phyloP scores from a whole-genome alignment of 2,113 vertebrate species.

The Pycnonotus jocosus region DNA sequence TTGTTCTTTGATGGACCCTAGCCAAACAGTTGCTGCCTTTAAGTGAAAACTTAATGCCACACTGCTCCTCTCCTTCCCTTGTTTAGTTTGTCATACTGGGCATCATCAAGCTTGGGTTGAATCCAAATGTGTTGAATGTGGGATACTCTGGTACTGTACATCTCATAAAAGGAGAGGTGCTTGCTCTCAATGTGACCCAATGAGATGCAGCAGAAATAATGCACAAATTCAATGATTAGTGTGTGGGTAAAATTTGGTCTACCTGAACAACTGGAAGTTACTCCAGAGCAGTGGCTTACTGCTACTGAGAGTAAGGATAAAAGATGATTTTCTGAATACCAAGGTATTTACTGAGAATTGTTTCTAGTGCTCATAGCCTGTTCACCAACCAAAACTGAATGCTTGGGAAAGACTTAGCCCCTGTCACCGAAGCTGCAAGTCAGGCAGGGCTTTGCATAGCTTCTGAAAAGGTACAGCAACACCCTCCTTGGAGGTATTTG shows the following conservation, averaged over 20 bases:
- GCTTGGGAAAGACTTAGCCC: neutral
- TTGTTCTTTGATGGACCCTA: too few relatives aligned
- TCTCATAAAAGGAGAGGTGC: neutral
- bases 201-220: neutral
- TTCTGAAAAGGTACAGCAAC: neutral
- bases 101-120: neutral
- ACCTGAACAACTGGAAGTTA: neutral
- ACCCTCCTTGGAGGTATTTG: neutral
- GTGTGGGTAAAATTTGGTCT: neutral
- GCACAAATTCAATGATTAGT: neutral
- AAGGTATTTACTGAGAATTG: neutral
- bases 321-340: neutral
- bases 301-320: neutral
- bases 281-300: neutral
- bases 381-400: neutral
- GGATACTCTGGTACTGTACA: neutral
- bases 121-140: neutral
- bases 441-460: neutral
- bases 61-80: neutral
- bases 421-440: neutral
- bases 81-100: neutral
- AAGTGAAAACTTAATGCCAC: neutral
- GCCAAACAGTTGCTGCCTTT: neutral
- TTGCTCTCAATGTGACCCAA: neutral
- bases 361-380: neutral